Conservation (phyloP, 2,888 invertebrate genomes). For the Diloba caeruleocephala region DNA sequence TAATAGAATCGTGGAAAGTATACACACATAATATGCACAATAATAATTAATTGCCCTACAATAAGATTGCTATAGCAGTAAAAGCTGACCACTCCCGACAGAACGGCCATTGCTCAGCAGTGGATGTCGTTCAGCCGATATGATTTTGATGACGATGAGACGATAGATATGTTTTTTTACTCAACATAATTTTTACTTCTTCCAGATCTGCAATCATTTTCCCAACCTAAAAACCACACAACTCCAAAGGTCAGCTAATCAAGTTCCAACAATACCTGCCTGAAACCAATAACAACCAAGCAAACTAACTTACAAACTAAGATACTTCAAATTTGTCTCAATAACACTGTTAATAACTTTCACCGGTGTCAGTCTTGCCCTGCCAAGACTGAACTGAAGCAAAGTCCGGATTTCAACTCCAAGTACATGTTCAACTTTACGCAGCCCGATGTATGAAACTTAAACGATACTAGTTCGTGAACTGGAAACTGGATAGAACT, state of each 20-base stretch:
- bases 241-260: conserved; percentile 7
- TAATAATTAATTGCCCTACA: too few species aligned
- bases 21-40: too few species aligned
- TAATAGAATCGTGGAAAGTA: too few species aligned
- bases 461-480: conserved; percentile 61
- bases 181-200: too few species aligned
- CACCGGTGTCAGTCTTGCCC: conserved; percentile 60
- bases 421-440: conserved; percentile 61
- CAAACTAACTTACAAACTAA: conserved; percentile 32
- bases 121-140: too few species aligned
- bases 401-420: conserved; percentile 59
- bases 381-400: conserved; percentile 47
- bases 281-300: conserved; percentile 23
- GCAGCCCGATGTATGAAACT: conserved; percentile 68
- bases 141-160: too few species aligned
- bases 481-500: conserved; percentile 64
- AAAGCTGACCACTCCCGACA: too few species aligned
- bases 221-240: neutral
- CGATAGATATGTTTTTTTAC: too few species aligned
- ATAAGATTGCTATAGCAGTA: too few species aligned
- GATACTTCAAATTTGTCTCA: conserved; percentile 63
- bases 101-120: too few species aligned
- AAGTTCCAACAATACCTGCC: conserved; percentile 22
- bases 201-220: neutral
- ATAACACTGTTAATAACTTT: conserved; percentile 67